Conservation (phyloP, 2,113 vertebrate species). For the Glaucomys volans region DNA sequence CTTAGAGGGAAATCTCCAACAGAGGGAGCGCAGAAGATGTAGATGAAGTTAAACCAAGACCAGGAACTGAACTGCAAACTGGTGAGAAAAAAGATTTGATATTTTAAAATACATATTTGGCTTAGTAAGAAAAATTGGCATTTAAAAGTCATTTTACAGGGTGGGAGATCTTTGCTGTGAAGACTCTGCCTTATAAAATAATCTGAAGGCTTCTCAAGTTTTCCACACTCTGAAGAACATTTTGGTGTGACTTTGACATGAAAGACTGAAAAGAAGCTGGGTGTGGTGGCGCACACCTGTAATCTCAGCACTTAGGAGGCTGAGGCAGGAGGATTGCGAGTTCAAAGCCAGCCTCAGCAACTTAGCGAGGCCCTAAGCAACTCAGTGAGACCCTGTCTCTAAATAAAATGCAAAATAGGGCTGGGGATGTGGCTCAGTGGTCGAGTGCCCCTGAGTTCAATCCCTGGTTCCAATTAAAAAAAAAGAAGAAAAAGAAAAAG, state of each 20-base stretch:
- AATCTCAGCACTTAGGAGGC: no score
- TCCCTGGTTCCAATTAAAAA: no score
- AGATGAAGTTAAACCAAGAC: neutral
- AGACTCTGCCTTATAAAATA: neutral
- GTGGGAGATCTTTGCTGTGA: neutral
- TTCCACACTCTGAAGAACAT: neutral
- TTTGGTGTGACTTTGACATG: neutral
- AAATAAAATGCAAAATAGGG: no score
- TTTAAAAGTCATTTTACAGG: neutral
- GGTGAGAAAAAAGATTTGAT: neutral
- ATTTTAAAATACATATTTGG: neutral
- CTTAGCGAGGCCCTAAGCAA: no score
- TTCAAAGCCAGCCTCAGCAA: no score
- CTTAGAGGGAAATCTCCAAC: neutral
- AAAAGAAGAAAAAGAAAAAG: no score
- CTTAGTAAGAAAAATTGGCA: neutral
- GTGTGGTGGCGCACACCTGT: no score
- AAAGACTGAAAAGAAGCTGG: no score
- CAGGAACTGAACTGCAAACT: neutral
- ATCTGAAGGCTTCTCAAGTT: neutral
- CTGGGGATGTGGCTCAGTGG: no score
- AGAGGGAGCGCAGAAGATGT: neutral
- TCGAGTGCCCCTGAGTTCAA: no score
- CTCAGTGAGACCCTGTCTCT: no score
- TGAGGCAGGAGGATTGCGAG: no score